Percentiles rank a stretch among this genome's conserved stretches.
phyloP scores from a whole-genome alignment of 2,888 invertebrate genomes.

The Chrysomela aeneicollis region DNA sequence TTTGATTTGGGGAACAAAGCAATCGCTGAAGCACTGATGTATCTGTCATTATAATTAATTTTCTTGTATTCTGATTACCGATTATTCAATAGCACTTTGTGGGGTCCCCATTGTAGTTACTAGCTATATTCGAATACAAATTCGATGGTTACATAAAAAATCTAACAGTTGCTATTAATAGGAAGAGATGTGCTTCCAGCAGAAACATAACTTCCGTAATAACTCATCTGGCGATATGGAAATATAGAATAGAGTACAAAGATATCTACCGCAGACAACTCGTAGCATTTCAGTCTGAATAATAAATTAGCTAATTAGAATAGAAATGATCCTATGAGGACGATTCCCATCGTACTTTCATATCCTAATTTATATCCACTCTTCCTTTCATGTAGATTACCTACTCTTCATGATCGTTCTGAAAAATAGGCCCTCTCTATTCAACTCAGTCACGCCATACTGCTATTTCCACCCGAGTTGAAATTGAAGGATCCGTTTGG shows the following conservation, averaged over 20 bases:
- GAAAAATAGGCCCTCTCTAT: conserved; percentile 16
- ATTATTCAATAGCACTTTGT: no score
- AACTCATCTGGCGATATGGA: no score
- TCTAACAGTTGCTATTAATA: no score
- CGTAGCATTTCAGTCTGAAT: neutral
- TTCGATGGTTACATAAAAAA: no score
- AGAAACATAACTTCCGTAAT: no score
- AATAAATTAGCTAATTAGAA: neutral
- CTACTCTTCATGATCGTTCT: conserved; percentile 18
- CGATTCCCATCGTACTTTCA: neutral
- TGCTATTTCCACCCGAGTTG: conserved; percentile 18
- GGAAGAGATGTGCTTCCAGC: neutral
- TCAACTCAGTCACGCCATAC: conserved; percentile 17
- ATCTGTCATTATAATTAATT: no score
- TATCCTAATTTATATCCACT: conserved; percentile 18
- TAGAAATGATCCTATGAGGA: neutral
- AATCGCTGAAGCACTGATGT: no score
- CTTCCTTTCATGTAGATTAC: conserved; percentile 22
- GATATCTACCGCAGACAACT: neutral
- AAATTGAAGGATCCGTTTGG: conserved; percentile 10
- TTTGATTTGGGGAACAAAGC: no score
- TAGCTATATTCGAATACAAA: no score
- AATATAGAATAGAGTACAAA: neutral
- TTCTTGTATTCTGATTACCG: no score
- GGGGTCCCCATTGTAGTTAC: no score